Conservation (phyloP, 2,797 vertebrate genomes). For the Discoglossus pictus region DNA sequence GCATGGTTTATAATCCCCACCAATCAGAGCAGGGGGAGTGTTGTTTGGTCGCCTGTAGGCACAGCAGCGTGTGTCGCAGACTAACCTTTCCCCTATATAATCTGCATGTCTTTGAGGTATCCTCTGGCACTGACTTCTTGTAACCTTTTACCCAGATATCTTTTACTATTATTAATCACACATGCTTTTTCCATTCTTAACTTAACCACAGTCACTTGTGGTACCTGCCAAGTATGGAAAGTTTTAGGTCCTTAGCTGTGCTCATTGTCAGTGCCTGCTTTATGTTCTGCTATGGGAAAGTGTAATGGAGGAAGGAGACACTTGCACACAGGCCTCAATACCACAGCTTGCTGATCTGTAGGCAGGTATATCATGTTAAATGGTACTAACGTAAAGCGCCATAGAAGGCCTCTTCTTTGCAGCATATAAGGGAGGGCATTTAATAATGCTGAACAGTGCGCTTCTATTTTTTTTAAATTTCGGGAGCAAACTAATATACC, state of each 20-base stretch:
- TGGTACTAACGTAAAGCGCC: no score
- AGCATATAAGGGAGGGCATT: no score
- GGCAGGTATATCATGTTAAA: no score
- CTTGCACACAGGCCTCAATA: no score
- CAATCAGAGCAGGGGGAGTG: constrained; percentile 42
- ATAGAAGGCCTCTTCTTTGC: no score
- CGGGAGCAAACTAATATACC: no score
- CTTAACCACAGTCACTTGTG: background rate
- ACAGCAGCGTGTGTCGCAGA: constrained; percentile 54
- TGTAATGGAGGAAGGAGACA: no score
- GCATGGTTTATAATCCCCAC: constrained; percentile 43
- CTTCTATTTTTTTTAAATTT: no score
- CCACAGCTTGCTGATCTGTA: no score
- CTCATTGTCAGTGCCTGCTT: background rate
- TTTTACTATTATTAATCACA: constrained; percentile 27
- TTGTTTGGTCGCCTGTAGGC: constrained; percentile 50
- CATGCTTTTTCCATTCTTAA: background rate
- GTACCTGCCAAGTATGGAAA: constrained; percentile 13
- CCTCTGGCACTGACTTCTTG: constrained; percentile 52
- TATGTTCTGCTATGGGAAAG: no score
- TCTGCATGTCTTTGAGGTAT: constrained; percentile 52
- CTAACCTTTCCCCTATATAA: constrained; percentile 63
- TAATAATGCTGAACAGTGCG: no score
- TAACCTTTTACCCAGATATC: constrained; percentile 66
- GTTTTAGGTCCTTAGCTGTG: background rate